Evolutionary conservation across 2,888 invertebrate species (phyloP).

Genomic region (Campopleginae sp.): DNA sequence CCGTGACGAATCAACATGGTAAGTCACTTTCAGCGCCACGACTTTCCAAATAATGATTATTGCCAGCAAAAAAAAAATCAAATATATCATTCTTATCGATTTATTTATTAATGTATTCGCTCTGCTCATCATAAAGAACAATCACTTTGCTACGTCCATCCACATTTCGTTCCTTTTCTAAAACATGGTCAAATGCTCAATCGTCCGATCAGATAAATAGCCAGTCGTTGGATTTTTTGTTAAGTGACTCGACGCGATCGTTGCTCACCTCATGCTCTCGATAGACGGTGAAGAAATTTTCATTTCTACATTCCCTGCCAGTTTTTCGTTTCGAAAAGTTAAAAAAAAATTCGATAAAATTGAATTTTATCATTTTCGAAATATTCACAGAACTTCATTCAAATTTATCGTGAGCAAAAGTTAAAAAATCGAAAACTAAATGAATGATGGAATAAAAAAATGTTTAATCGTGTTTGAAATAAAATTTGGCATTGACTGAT

Average conservation of each 20-base stretch:
- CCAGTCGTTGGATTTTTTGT: neutral
- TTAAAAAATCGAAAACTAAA: no score
- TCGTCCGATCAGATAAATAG: neutral
- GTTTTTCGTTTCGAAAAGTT: no score
- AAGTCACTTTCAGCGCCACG: slow-evolving; percentile 66
- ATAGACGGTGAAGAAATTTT: neutral
- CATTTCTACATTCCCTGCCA: neutral
- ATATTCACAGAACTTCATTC: no score
- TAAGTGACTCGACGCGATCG: neutral
- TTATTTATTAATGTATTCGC: slow-evolving; percentile 8
- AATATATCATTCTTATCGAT: slow-evolving; percentile 19
- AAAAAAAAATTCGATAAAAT: no score
- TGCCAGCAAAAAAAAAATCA: neutral
- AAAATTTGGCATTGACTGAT: neutral
- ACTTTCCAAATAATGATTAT: slow-evolving; percentile 51
- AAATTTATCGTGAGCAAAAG: no score
- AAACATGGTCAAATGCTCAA: neutral
- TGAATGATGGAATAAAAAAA: no score
- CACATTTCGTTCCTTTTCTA: neutral
- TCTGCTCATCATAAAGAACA: neutral
- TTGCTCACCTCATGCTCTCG: slow-evolving; percentile 7
- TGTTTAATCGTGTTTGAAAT: neutral
- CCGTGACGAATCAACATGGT: slow-evolving; percentile 79
- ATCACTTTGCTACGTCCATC: neutral
- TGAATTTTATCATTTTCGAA: no score